phyloP scores from a whole-genome alignment of 2,797 vertebrate species.

The Taeniopygia guttata region DNA sequence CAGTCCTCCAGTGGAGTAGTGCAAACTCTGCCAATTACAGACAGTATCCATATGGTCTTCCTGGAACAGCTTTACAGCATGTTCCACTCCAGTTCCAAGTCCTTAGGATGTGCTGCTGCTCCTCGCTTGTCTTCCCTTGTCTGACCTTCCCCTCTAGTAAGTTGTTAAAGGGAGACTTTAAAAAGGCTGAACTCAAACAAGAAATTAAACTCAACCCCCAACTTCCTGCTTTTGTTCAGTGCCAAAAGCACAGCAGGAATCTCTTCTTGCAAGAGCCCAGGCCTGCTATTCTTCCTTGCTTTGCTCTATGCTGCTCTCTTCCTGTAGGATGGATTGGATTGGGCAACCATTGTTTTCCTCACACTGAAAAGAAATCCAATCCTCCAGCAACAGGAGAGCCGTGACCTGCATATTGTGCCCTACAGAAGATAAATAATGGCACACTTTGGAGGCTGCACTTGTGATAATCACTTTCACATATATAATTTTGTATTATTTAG shows the following conservation, averaged over 20 bases:
- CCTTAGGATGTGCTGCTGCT: background rate
- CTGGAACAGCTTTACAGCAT: background rate
- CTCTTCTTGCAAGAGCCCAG: background rate
- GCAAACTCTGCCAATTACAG: background rate
- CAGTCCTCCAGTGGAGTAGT: background rate
- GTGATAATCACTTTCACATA: background rate
- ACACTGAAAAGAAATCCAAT: background rate
- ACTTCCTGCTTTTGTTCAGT: constrained; percentile 40
- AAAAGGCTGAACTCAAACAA: background rate
- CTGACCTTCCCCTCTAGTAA: background rate
- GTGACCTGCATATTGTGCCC: background rate
- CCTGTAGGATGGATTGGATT: background rate
- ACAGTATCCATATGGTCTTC: background rate
- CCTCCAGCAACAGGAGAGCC: background rate
- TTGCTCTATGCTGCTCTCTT: background rate
- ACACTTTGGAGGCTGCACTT: background rate
- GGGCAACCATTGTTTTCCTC: background rate
- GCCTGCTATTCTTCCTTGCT: background rate
- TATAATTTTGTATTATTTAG: background rate
- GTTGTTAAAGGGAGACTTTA: background rate
- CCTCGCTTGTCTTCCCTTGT: background rate
- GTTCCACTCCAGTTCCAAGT: background rate
- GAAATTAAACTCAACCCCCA: background rate
- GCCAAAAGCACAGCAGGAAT: background rate
- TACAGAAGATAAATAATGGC: background rate